A percentile compares a stretch with the other conserved stretches of the same genome.
Conservation (phyloP, 2,888 invertebrate species). For the Altica lythri region DNA sequence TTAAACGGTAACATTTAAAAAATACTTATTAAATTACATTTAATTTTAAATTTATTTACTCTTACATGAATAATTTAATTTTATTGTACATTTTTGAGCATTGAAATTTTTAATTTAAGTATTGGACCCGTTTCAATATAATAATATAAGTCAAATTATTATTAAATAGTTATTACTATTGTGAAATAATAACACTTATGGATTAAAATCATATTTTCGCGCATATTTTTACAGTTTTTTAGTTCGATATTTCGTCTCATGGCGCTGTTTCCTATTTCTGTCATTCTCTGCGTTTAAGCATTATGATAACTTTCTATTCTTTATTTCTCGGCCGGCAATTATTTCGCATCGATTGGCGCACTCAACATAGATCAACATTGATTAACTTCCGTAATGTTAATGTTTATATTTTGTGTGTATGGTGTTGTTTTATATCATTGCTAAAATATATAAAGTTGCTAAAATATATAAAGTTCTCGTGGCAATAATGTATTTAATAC, state of each 20-base stretch:
- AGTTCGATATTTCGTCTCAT: constrained; percentile 1
- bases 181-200: background rate
- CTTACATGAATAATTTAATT: background rate
- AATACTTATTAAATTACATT: background rate
- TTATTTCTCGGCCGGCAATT: background rate
- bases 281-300: background rate
- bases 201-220: background rate
- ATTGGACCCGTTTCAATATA: background rate
- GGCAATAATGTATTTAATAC: constrained; percentile 2
- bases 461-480: no score
- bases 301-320: background rate
- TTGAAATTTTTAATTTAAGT: background rate
- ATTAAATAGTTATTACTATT: background rate
- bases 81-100: background rate
- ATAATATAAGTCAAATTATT: background rate
- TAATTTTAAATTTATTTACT: background rate
- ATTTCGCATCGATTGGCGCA: background rate
- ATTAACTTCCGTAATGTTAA: background rate
- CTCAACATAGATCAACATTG: no score
- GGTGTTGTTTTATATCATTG: constrained; percentile 6
- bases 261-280: constrained; percentile 1
- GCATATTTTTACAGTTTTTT: background rate
- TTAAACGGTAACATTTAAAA: background rate
- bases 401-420: background rate
- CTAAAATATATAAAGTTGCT: background rate